Conservation (phyloP, 2,113 vertebrate genomes). For the Struthidea cinerea region DNA sequence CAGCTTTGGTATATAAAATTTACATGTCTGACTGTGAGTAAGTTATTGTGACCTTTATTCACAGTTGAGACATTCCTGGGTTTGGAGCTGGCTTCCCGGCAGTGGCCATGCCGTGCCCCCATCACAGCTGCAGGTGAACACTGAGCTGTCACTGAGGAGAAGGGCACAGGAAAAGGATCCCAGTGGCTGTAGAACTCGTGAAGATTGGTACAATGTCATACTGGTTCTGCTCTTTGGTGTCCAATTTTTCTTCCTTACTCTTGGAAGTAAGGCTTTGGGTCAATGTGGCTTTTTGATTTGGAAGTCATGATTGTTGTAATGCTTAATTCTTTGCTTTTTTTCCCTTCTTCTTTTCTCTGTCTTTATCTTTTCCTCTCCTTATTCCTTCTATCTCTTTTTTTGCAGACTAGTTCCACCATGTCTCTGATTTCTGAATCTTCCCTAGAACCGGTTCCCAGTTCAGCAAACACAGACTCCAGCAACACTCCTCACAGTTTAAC, state of each 20-base stretch:
- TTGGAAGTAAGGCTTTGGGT: not conserved
- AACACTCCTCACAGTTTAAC: not conserved
- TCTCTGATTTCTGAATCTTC: slow-evolving; percentile 73
- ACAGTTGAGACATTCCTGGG: not conserved
- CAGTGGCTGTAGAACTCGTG: not conserved
- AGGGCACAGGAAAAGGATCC: not conserved
- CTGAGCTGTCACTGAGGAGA: not conserved
- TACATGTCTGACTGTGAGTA: not conserved
- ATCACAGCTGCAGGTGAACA: not conserved
- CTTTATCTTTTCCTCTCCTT: slow-evolving; percentile 48
- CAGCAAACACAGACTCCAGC: slow-evolving; percentile 24
- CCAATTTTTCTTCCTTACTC: not conserved
- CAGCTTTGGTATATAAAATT: not conserved
- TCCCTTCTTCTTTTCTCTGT: not conserved
- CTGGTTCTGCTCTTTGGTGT: not conserved
- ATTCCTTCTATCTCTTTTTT: slow-evolving; percentile 53
- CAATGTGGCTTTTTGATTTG: not conserved
- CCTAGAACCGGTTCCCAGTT: slow-evolving; percentile 59
- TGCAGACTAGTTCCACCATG: slow-evolving; percentile 85
- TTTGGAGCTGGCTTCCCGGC: not conserved
- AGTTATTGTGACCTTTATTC: not conserved
- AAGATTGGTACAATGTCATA: not conserved
- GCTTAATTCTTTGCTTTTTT: not conserved
- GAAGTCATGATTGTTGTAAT: not conserved
- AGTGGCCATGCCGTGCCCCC: accelerated